phyloP scores from a whole-genome alignment of 1,140 invertebrate species.

The Heterodera schachtii region DNA sequence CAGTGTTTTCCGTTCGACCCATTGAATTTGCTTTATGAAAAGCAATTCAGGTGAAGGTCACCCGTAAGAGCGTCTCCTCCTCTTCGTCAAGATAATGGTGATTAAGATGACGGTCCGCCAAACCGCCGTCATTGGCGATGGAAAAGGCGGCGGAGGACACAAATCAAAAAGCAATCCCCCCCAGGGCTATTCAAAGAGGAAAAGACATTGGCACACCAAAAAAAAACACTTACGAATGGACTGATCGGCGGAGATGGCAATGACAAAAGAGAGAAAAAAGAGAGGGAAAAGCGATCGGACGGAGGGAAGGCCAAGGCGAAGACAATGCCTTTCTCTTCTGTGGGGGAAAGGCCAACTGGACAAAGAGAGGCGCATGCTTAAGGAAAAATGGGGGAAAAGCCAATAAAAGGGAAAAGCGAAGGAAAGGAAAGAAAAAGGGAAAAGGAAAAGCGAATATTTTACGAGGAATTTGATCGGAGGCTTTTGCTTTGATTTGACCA shows the following conservation, averaged over 20 bases:
- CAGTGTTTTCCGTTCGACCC: neutral
- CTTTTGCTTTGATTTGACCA: neutral
- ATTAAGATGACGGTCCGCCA: too few relatives aligned
- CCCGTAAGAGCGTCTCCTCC: too few relatives aligned
- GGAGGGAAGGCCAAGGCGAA: neutral
- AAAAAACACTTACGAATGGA: conserved; percentile 4
- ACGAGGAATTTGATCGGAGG: neutral
- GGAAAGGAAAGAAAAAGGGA: neutral
- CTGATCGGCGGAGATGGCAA: neutral
- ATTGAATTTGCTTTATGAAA: neutral
- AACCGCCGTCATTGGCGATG: too few relatives aligned
- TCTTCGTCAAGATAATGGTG: too few relatives aligned
- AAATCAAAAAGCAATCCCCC: too few relatives aligned
- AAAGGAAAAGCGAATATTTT: neutral
- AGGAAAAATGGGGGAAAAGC: neutral
- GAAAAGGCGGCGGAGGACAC: too few relatives aligned
- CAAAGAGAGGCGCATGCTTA: neutral
- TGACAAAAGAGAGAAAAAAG: neutral
- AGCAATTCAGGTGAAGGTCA: conserved; percentile 28
- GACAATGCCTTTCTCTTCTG: neutral
- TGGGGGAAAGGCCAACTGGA: neutral
- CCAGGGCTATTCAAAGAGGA: too few relatives aligned
- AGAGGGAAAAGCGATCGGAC: neutral
- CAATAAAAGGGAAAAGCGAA: neutral
- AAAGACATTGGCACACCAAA: neutral